Base-by-base conservation (phyloP, 1,140 invertebrate species). In the Drosophila tsacasi region DNA sequence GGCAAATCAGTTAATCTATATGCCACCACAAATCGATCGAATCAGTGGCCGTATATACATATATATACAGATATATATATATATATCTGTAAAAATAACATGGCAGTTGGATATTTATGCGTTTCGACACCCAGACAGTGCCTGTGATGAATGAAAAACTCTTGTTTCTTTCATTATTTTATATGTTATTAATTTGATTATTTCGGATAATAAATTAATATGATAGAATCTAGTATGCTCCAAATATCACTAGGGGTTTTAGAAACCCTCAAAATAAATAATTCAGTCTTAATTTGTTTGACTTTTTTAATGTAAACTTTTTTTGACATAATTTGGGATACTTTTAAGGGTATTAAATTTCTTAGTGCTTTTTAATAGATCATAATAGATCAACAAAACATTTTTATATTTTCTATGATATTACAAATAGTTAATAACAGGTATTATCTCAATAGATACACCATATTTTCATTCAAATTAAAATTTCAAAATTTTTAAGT, bases 1-100 rank as follows among this genome's bases (percentile, higher is more conserved):
- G 68, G 67, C 58, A 76, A 81, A 81, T 81, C 73, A 65, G 50
- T 71, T 81, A 76, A 83, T 83, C 81, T 62, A 68, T 58, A 65
- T 75, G 63, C 62, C 79, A 69, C 66, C 52, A 35, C 66, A 72
- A 71, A 60, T 71, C 67, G 63, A 73, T 72, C 6, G 54, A 60
- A 71, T 59, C 52, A 57, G 39, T 79, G 58, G 62, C 63, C 46
- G 75, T 44, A 64, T 23, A 52, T 21, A 15, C 19, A 30, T 3
- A 30, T 7, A 30, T 30, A 30, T 30, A 1, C n/a, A 35, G 19
- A 5, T 21, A 21, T 32, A 19, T 25, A 47, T 17, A n/a, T n/a
- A n/a, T n/a, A 6, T 19, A 32, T 35, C 3, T 52, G 6, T 32
- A 32, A 30, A 46, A 15, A 37, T 40, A 52, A 32, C 46, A 10